Evolutionary conservation across 2,888 invertebrate species (phyloP).

Genomic region (Agonopterix alstromeriana): DNA sequence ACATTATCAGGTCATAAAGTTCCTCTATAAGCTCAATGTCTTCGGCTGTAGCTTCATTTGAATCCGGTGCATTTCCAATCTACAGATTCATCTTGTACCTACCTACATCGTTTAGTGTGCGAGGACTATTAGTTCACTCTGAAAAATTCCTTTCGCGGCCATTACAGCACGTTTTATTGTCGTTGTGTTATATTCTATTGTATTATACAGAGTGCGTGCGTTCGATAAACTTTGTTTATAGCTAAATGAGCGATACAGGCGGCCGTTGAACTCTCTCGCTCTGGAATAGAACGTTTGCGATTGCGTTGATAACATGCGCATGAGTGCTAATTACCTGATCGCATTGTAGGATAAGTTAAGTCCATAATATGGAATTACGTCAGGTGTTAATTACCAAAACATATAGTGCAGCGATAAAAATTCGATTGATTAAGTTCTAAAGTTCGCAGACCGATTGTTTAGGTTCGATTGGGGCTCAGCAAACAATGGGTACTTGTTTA

Average conservation of each 20-base stretch:
- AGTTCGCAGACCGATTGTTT: too few species aligned
- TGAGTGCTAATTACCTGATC: slow-evolving; percentile 39
- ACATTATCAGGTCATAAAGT: too few species aligned
- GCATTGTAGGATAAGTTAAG: slow-evolving; percentile 30
- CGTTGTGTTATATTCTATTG: slow-evolving; percentile 46
- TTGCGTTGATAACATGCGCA: slow-evolving; percentile 36
- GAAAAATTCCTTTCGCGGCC: slow-evolving; percentile 31
- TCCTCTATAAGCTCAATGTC: too few species aligned
- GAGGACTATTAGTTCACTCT: slow-evolving; percentile 17
- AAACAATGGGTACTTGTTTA: too few species aligned
- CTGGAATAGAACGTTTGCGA: slow-evolving; percentile 50
- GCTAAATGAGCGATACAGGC: slow-evolving; percentile 67
- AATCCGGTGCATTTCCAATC: too few species aligned
- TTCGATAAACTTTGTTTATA: slow-evolving; percentile 73
- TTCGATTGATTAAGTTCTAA: too few species aligned
- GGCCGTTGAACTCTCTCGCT: slow-evolving; percentile 50
- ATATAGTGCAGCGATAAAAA: too few species aligned
- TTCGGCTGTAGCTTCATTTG: too few species aligned
- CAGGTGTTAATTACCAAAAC: background rate
- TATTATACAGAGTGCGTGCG: slow-evolving; percentile 31
- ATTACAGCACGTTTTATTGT: slow-evolving; percentile 50
- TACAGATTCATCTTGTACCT: background rate
- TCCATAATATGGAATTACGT: background rate
- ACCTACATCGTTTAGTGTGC: slow-evolving; percentile 4
- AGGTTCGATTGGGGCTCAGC: too few species aligned